Percentiles rank a stretch among this genome's conserved stretches.
Conservation (phyloP, 1,140 invertebrate genomes). For the Drosophila ambigua region DNA sequence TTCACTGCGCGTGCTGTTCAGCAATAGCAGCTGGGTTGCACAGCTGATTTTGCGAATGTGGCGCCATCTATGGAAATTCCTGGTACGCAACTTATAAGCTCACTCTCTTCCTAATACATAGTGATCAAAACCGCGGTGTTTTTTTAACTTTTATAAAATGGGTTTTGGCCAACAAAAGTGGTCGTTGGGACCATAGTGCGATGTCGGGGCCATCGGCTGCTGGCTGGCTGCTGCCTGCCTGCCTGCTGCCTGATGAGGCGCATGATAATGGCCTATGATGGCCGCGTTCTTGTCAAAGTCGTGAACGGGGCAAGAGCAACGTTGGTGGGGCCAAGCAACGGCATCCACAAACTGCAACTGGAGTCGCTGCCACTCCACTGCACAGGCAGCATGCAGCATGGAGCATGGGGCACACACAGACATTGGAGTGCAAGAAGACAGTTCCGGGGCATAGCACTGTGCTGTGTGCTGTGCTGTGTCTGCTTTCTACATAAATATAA, state of each 20-base stretch:
- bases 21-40: too few relatives aligned
- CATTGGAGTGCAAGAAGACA: constrained; percentile 6
- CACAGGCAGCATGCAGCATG: neutral
- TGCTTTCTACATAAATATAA: constrained; percentile 63
- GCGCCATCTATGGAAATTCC: too few relatives aligned
- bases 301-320: constrained; percentile 46
- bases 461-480: constrained; percentile 28
- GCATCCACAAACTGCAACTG: constrained; percentile 32
- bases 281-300: constrained; percentile 76
- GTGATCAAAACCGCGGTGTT: too few relatives aligned
- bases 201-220: neutral
- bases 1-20: too few relatives aligned
- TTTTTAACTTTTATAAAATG: too few relatives aligned
- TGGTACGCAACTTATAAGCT: too few relatives aligned
- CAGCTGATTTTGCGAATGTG: too few relatives aligned
- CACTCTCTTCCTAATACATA: too few relatives aligned
- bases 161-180: too few relatives aligned
- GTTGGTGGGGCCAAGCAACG: constrained; percentile 37
- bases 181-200: too few relatives aligned
- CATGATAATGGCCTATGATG: constrained; percentile 9
- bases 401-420: constrained; percentile 13
- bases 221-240: constrained; percentile 30
- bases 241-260: constrained; percentile 68
- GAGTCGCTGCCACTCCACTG: too few relatives aligned
- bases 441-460: constrained; percentile 32